Evolutionary conservation across 2,113 vertebrate species (phyloP).

Genomic region (Sceloporus undulatus): DNA sequence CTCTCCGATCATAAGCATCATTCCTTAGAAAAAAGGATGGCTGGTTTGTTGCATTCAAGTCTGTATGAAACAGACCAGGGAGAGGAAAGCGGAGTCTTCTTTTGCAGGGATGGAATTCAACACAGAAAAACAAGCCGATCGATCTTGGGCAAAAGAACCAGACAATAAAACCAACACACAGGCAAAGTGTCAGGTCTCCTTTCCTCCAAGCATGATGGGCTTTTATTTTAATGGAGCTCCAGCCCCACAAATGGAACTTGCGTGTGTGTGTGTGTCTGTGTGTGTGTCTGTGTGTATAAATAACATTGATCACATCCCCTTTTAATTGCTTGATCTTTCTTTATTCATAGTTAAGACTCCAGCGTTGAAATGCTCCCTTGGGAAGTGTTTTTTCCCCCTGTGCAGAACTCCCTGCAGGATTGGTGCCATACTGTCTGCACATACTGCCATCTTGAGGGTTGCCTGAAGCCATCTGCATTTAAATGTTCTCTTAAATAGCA

Average conservation of each 20-base stretch:
- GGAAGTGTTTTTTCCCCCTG: background rate
- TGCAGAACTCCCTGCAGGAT: slow-evolving; percentile 10
- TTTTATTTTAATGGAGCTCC: slow-evolving; percentile 5
- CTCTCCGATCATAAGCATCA: background rate
- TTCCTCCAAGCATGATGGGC: background rate
- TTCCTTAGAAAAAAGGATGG: background rate
- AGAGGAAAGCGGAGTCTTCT: background rate
- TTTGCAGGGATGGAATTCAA: background rate
- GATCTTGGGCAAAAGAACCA: background rate
- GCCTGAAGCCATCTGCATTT: accelerated
- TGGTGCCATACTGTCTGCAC: slow-evolving; percentile 10
- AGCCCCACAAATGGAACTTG: background rate
- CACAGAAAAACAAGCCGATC: background rate
- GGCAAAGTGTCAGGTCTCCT: background rate
- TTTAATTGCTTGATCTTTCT: background rate
- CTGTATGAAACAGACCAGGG: background rate
- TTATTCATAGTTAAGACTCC: background rate
- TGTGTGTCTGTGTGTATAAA: background rate
- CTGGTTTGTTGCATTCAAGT: background rate
- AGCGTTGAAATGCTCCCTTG: background rate
- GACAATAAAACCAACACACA: background rate
- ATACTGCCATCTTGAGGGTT: slow-evolving; percentile 17
- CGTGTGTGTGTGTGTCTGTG: background rate
- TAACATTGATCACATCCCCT: accelerated
- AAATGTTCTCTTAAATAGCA: background rate